phyloP scores from a whole-genome alignment of 92 coral and sea anemone genomes.

The Phymanthus crucifer region DNA sequence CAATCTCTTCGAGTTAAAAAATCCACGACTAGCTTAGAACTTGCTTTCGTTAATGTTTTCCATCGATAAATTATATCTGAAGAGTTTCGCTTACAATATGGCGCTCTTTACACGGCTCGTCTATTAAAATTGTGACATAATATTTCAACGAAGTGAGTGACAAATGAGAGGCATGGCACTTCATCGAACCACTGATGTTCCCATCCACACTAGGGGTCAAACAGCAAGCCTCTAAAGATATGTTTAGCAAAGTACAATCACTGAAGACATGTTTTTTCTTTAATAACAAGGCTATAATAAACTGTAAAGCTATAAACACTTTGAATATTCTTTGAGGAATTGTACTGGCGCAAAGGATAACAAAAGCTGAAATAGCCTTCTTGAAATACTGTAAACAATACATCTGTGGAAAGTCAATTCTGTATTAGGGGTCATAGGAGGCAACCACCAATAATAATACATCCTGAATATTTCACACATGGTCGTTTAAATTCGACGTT shows the following conservation, averaged over 20 bases:
- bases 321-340: not conserved
- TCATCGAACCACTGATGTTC: not conserved
- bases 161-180: not conserved
- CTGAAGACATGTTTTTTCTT: not conserved
- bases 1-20: not conserved
- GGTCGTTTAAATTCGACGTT: not conserved
- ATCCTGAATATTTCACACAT: slow-evolving; percentile 6
- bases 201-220: not conserved
- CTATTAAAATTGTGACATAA: not conserved
- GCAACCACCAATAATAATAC: not conserved
- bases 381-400: slow-evolving; percentile 6
- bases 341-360: not conserved
- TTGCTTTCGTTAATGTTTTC: no score
- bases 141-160: not conserved
- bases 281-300: not conserved
- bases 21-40: not conserved
- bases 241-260: not conserved
- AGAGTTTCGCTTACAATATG: not conserved
- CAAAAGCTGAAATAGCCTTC: not conserved
- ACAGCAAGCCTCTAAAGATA: not conserved
- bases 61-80: no score
- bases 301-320: not conserved
- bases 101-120: not conserved
- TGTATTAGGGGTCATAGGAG: not conserved
- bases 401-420: not conserved